phyloP scores from a whole-genome alignment of 2,113 vertebrate species.

The Scopus umbretta region DNA sequence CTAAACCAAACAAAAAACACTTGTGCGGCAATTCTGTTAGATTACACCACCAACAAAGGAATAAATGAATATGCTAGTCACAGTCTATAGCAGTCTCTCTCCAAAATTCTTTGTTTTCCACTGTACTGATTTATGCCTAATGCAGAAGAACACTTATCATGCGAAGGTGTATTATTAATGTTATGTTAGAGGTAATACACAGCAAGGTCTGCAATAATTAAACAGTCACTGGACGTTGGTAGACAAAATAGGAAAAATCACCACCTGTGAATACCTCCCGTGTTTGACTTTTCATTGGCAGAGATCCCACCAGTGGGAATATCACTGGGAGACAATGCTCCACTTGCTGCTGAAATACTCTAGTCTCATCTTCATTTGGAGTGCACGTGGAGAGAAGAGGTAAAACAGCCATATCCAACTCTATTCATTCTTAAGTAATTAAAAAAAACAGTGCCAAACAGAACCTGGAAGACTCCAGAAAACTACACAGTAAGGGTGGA shows the following conservation, averaged over 20 bases:
- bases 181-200: background rate
- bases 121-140: background rate
- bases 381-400: background rate
- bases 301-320: background rate
- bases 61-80: background rate
- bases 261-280: background rate
- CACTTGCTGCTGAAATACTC: background rate
- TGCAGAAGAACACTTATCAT: background rate
- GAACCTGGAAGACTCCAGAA: background rate
- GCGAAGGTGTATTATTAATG: background rate
- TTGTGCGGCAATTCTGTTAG: slow-evolving; percentile 11
- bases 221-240: background rate
- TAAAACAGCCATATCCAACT: background rate
- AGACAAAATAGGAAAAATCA: background rate
- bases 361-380: background rate
- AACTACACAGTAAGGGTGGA: background rate
- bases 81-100: background rate
- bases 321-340: background rate
- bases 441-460: background rate
- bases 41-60: background rate
- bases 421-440: background rate
- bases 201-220: background rate
- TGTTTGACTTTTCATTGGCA: background rate
- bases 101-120: background rate
- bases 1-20: background rate